A percentile compares a stretch with the other conserved stretches of the same genome.
These are phyloP conservation scores for Magallana ariakensis DNA, from an alignment of 1,140 invertebrate species.

Conservation along the genomic window DNA sequence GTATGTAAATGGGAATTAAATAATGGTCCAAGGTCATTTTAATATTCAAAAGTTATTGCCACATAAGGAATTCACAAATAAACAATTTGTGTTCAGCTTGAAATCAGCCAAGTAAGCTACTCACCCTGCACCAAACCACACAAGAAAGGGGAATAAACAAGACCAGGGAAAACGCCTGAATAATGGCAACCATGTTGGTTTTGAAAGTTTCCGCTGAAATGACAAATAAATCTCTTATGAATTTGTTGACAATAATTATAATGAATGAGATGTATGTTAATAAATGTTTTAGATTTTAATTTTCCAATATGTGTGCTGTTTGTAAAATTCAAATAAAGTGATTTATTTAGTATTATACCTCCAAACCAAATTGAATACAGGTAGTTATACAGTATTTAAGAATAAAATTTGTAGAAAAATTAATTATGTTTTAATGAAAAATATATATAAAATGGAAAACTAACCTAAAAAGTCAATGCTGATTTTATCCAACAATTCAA, in stretches of 20 bases:
- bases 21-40: too few species aligned
- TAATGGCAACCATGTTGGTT: slow-evolving; percentile 68
- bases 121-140: slow-evolving; percentile 59
- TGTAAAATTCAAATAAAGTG: too few species aligned
- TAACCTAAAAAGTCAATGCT: slow-evolving; percentile 61
- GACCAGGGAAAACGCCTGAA: slow-evolving; percentile 63
- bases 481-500: slow-evolving; percentile 61
- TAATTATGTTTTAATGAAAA: too few species aligned
- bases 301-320: too few species aligned
- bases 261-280: slow-evolving; percentile 16
- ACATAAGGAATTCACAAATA: too few species aligned
- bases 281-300: too few species aligned
- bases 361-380: too few species aligned
- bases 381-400: too few species aligned
- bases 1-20: too few species aligned
- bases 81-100: not conserved
- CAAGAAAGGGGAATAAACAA: slow-evolving; percentile 66
- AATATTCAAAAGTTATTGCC: too few species aligned
- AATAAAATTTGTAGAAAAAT: too few species aligned
- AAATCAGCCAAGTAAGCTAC: not conserved
- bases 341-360: too few species aligned
- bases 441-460: not conserved
- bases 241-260: not conserved
- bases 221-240: not conserved
- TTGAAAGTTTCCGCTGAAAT: slow-evolving; percentile 68